Evolutionary conservation across 1,140 invertebrate species (phyloP).

Genomic region (Propsilocerus akamusi): DNA sequence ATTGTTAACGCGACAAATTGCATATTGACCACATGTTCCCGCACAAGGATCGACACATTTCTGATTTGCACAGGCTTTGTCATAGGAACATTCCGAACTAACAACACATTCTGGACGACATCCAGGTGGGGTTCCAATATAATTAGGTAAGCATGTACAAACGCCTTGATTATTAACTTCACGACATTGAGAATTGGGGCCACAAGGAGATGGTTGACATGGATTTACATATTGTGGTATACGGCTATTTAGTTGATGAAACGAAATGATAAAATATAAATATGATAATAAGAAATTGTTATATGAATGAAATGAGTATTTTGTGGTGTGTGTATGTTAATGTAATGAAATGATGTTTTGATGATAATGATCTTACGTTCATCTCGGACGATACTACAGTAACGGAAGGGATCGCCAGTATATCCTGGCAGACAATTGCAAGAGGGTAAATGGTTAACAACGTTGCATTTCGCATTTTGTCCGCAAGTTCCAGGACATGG

Average conservation of each 20-base stretch:
- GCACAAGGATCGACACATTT: slow-evolving; percentile 48
- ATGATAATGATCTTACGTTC: slow-evolving; percentile 29
- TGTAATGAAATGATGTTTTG: slow-evolving; percentile 5
- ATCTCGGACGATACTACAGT: slow-evolving; percentile 32
- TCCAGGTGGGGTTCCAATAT: slow-evolving; percentile 38
- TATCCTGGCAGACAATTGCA: slow-evolving; percentile 52
- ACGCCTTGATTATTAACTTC: slow-evolving; percentile 38
- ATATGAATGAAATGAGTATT: neutral
- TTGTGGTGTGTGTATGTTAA: neutral
- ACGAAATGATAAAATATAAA: too few species aligned
- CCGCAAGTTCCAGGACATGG: slow-evolving; percentile 57
- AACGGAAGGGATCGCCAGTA: slow-evolving; percentile 50
- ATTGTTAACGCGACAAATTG: slow-evolving; percentile 47
- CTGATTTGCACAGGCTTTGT: slow-evolving; percentile 45
- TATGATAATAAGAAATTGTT: too few species aligned
- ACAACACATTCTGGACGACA: slow-evolving; percentile 45
- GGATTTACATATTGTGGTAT: slow-evolving; percentile 27
- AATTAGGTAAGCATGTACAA: slow-evolving; percentile 42
- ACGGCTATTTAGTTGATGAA: too few species aligned
- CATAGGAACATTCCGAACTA: slow-evolving; percentile 43
- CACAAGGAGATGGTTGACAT: slow-evolving; percentile 46
- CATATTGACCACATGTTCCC: slow-evolving; percentile 46
- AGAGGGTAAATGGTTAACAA: slow-evolving; percentile 53
- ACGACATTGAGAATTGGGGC: slow-evolving; percentile 40
- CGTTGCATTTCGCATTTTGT: slow-evolving; percentile 47